phyloP scores from a whole-genome alignment of 2,113 vertebrate genomes.

The Camelus bactrianus region DNA sequence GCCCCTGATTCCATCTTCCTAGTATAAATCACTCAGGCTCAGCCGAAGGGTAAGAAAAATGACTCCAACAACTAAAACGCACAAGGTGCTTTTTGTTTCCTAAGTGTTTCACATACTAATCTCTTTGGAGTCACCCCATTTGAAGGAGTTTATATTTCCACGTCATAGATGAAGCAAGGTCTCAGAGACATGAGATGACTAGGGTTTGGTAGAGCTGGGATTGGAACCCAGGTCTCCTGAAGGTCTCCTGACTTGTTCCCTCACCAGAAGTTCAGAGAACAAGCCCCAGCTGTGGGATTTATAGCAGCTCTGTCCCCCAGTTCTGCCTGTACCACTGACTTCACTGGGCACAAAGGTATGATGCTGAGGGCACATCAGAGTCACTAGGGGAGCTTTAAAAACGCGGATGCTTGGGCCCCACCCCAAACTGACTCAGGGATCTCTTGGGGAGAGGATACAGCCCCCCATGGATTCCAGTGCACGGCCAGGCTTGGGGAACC shows the following conservation, averaged over 20 bases:
- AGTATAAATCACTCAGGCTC: not conserved
- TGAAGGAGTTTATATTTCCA: not conserved
- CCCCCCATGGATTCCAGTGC: rapidly evolving
- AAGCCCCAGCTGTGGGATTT: no score
- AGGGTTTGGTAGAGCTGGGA: not conserved
- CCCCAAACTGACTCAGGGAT: not conserved
- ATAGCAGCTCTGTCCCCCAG: not conserved
- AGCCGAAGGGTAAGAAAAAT: not conserved
- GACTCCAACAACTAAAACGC: not conserved
- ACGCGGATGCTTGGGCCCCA: rapidly evolving
- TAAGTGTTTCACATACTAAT: not conserved
- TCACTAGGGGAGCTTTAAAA: not conserved
- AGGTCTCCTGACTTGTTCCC: not conserved
- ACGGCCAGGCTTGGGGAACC: not conserved
- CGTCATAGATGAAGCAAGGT: not conserved
- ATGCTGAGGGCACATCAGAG: not conserved
- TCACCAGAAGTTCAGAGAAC: not conserved
- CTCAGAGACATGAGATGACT: not conserved
- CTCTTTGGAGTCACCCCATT: not conserved
- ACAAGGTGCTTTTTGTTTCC: not conserved
- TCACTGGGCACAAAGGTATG: not conserved
- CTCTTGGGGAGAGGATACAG: not conserved
- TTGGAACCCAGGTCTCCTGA: not conserved
- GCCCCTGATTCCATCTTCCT: not conserved
- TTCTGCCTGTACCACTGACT: no score